These are phyloP conservation scores for Cyclura pinguis DNA, from an alignment of 2,797 vertebrate species.

Conservation along the genomic window DNA sequence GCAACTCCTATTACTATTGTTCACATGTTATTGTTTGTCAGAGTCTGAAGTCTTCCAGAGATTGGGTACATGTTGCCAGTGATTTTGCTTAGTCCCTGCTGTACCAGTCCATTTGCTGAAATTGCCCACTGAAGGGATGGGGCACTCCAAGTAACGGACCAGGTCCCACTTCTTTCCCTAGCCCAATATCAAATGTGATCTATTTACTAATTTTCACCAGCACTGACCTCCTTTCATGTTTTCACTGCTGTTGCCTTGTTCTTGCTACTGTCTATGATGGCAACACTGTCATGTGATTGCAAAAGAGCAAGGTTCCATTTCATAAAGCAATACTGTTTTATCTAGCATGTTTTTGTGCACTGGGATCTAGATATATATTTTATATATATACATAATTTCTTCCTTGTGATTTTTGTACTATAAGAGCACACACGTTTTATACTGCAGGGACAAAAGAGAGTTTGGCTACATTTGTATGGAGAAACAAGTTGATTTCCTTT, in stretches of 20 bases:
- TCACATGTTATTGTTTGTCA: background rate
- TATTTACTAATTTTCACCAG: constrained; percentile 14
- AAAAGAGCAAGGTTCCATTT: background rate
- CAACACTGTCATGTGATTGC: background rate
- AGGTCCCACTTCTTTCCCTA: background rate
- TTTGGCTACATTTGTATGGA: background rate
- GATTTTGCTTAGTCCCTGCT: background rate
- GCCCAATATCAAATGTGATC: background rate
- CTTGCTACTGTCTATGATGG: constrained; percentile 10
- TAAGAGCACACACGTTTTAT: constrained; percentile 1
- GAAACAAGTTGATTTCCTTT: background rate
- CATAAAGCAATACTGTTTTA: background rate
- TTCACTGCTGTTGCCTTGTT: constrained; percentile 6
- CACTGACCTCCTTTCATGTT: constrained; percentile 31
- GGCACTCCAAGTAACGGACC: constrained; percentile 1
- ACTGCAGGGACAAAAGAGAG: background rate
- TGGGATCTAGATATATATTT: background rate
- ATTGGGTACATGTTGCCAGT: background rate
- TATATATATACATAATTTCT: no score
- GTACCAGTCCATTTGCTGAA: background rate
- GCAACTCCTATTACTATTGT: background rate
- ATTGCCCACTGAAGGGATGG: background rate
- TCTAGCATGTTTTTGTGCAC: background rate
- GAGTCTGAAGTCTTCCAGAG: background rate
- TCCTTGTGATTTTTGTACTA: background rate